Evolutionary conservation across 2,797 vertebrate species (phyloP), one percentile per base, ranked within the genome.

Genomic region (Euphonia xanthogaster): DNA sequence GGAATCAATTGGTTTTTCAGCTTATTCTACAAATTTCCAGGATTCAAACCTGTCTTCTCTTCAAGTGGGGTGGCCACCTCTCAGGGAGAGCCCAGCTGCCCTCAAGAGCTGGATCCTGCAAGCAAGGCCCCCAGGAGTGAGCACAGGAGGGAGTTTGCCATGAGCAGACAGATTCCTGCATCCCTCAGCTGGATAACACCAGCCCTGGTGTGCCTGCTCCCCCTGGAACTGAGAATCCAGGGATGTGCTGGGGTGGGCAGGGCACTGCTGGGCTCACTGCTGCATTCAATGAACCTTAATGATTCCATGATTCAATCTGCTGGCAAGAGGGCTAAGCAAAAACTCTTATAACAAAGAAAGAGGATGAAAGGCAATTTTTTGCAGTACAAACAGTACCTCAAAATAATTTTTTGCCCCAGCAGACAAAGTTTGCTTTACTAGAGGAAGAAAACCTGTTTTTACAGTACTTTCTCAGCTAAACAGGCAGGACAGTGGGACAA

Each of bases 221-320:
- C 19, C 31, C 30, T 53, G 54, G 40, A 73, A 51, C 2, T 31
- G 39, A 66, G 39, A 30, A 14, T 2, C 25, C 31, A 24, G 45
- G 37, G 20, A 57, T 1, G 16, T 63, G 28, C 24, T 44, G 25
- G 28, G 51, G 21, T 45, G n/a, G 47, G 4, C 25, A 60, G 33
- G 24, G 21, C 17, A 80, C 7, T 40, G 18, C 60, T 66, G 67
- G 27, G 39, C 24, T 45, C 58, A 27, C 33, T 28, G 45, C 2
- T 66, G 39, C 17, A 51, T 21, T 51, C 0, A 0, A 44, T 39
- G 3, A 53, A 67, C 15, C 30, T 67, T 17, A 35, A 27, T 12
- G 22, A 80, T 27, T 35, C 39, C 27, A 5, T 39, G 33, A 33
- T 31, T 67, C 30, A 45, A 67, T 44, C 39, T 54, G 39, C 28